phyloP scores from a whole-genome alignment of 2,888 invertebrate species.

The Glaucopsyche alexis region DNA sequence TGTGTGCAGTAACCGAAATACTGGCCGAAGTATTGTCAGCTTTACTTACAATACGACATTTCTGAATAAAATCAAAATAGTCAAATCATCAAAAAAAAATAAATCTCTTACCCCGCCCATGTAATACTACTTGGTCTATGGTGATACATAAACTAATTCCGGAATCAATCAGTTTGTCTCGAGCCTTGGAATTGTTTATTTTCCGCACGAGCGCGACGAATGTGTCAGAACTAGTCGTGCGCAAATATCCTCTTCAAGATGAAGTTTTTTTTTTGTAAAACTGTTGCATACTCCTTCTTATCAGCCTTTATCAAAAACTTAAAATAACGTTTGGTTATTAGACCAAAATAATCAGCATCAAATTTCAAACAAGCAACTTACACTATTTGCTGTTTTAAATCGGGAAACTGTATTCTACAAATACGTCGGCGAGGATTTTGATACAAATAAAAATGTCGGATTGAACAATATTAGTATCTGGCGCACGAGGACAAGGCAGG shows the following conservation, averaged over 20 bases:
- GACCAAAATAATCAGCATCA: too few species aligned
- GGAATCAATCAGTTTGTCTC: neutral
- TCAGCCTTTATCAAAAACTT: neutral
- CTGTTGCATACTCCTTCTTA: neutral
- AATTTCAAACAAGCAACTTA: neutral
- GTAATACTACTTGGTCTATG: neutral
- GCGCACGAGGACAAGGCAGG: too few species aligned
- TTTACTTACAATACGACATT: too few species aligned
- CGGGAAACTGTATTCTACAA: neutral
- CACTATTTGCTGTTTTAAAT: neutral
- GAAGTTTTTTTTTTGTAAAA: neutral
- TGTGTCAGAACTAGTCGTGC: constrained; percentile 11
- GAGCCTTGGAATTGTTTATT: constrained; percentile 6
- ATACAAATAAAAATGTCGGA: neutral
- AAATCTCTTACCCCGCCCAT: neutral
- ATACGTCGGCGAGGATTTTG: neutral
- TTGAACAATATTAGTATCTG: neutral
- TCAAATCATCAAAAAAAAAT: too few species aligned
- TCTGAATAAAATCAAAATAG: too few species aligned
- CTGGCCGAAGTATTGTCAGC: too few species aligned
- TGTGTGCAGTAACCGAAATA: too few species aligned
- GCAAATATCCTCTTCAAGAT: neutral
- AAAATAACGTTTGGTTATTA: too few species aligned
- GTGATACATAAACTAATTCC: constrained; percentile 5
- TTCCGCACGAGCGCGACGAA: constrained; percentile 9